These are phyloP conservation scores for Bimastos eiseni DNA, from an alignment of 2,888 invertebrate species.

Conservation along the genomic window DNA sequence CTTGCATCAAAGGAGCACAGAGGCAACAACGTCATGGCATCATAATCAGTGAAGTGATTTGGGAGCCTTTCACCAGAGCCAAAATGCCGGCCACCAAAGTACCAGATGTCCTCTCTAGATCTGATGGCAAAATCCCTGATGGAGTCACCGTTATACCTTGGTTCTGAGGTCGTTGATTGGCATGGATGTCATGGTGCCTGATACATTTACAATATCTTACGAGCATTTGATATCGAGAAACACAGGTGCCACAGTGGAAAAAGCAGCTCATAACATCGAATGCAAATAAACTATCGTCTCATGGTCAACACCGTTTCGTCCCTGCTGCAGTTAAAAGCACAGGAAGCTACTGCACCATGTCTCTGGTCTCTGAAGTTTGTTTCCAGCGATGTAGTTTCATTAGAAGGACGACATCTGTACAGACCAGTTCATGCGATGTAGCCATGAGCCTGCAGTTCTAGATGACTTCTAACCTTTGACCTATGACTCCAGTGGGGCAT, in stretches of 20 bases:
- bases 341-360: too few relatives aligned
- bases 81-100: neutral
- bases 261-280: neutral
- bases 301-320: neutral
- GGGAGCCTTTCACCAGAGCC: neutral
- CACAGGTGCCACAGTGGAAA: neutral
- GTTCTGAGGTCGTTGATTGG: neutral
- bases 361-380: too few relatives aligned
- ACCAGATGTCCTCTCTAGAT: neutral
- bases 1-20: neutral
- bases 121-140: neutral
- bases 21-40: neutral
- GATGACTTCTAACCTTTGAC: too few relatives aligned
- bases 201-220: neutral
- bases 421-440: too few relatives aligned
- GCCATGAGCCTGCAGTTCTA: too few relatives aligned
- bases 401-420: too few relatives aligned
- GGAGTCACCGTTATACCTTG: neutral
- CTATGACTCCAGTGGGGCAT: too few relatives aligned
- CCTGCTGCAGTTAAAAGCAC: neutral
- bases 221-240: neutral
- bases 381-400: too few relatives aligned
- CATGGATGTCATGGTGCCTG: too few relatives aligned
- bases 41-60: neutral
- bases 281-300: too few relatives aligned